phyloP scores from a whole-genome alignment of 2,888 invertebrate genomes.

The Helicoverpa assulta region DNA sequence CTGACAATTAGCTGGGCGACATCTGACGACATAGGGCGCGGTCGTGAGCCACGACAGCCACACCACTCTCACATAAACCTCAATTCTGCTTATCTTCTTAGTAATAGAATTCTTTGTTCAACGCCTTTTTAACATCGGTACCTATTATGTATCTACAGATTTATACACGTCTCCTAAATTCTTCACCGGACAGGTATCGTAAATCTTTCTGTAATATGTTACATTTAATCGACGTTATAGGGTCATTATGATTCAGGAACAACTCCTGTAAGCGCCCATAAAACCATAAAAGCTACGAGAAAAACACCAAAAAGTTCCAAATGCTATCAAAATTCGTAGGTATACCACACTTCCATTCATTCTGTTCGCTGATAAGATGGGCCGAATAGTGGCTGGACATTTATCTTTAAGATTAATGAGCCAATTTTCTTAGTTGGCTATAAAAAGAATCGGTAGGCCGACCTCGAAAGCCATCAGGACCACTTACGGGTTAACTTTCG shows the following conservation, averaged over 20 bases:
- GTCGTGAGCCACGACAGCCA: constrained; percentile 71
- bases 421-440: constrained; percentile 90
- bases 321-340: constrained; percentile 78
- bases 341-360: constrained; percentile 84
- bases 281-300: constrained; percentile 67
- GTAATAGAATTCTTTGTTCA: constrained; percentile 52
- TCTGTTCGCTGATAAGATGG: constrained; percentile 87
- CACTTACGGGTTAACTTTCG: constrained; percentile 82
- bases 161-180: constrained; percentile 21
- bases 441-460: constrained; percentile 89
- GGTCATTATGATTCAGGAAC: constrained; percentile 66
- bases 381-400: constrained; percentile 89
- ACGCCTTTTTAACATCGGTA: constrained; percentile 5
- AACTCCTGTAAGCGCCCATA: constrained; percentile 66
- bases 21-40: constrained; percentile 61
- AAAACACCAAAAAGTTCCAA: constrained; percentile 71
- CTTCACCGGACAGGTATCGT: constrained; percentile 45
- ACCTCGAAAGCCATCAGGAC: constrained; percentile 78
- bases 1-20: constrained; percentile 68
- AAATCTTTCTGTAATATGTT: constrained; percentile 58
- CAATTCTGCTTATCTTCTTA: constrained; percentile 34
- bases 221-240: constrained; percentile 60
- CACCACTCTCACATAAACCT: constrained; percentile 53
- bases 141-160: background rate
- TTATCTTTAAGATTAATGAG: constrained; percentile 90